phyloP scores from a whole-genome alignment of 2,888 invertebrate genomes.

The Limenitis camilla region DNA sequence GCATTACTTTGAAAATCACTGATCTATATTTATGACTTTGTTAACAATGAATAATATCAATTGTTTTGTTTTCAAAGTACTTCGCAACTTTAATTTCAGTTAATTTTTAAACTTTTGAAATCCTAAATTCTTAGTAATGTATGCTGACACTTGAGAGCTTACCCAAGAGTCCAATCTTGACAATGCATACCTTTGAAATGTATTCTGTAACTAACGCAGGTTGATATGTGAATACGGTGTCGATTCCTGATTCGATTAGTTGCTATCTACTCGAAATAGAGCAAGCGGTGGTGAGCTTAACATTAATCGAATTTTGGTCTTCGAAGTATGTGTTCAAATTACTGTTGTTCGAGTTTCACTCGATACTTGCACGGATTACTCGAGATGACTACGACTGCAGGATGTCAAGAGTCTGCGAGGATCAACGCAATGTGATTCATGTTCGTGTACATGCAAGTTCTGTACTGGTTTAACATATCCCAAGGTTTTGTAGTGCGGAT shows the following conservation, averaged over 20 bases:
- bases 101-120: too few relatives aligned
- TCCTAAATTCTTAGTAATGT: too few relatives aligned
- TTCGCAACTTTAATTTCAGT: too few relatives aligned
- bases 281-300: constrained; percentile 26
- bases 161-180: too few relatives aligned
- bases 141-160: too few relatives aligned
- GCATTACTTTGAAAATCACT: too few relatives aligned
- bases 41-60: too few relatives aligned
- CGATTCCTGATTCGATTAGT: constrained; percentile 52
- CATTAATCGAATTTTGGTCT: constrained; percentile 68
- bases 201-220: too few relatives aligned
- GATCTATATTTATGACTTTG: too few relatives aligned
- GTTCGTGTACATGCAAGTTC: constrained; percentile 9
- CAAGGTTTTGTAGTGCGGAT: constrained; percentile 9
- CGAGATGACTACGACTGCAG: constrained; percentile 58
- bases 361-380: constrained; percentile 54
- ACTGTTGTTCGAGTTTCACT: constrained; percentile 53
- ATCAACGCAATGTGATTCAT: constrained; percentile 19
- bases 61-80: too few relatives aligned
- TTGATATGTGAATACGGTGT: constrained; percentile 23
- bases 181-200: too few relatives aligned
- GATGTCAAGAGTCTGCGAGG: constrained; percentile 43
- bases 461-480: constrained; percentile 10
- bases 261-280: constrained; percentile 44
- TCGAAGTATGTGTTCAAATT: constrained; percentile 63